A percentile compares a stretch with the other conserved stretches of the same genome.
Evolutionary conservation across 2,888 invertebrate genomes (phyloP).

Genomic region (Synanthedon tipuliformis): DNA sequence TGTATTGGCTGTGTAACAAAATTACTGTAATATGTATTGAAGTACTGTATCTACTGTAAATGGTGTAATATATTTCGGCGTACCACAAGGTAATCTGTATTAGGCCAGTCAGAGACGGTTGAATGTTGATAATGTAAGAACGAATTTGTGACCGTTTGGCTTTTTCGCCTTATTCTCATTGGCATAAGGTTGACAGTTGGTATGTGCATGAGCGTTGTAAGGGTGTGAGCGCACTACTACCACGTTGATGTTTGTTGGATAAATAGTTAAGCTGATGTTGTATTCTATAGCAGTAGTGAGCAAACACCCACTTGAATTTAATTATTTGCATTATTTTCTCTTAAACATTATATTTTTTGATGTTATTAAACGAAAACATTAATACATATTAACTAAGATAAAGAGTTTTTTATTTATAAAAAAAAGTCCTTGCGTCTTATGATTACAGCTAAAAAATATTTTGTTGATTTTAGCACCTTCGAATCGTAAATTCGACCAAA

Average conservation of each 20-base stretch:
- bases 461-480: too few species aligned
- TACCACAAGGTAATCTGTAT: not conserved
- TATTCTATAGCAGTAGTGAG: slow-evolving; percentile 47
- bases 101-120: slow-evolving; percentile 3
- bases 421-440: not conserved
- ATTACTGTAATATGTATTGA: slow-evolving; percentile 37
- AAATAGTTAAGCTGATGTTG: slow-evolving; percentile 33
- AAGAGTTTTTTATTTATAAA: slow-evolving; percentile 28
- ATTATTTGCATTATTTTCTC: slow-evolving; percentile 56
- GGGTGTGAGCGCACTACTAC: slow-evolving; percentile 27
- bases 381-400: slow-evolving; percentile 57
- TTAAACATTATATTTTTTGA: slow-evolving; percentile 47
- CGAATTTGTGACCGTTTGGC: not conserved
- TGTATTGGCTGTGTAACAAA: slow-evolving; percentile 60
- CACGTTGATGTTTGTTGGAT: slow-evolving; percentile 21
- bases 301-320: slow-evolving; percentile 30
- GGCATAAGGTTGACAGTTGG: slow-evolving; percentile 7
- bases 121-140: not conserved
- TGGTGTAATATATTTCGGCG: slow-evolving; percentile 9
- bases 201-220: slow-evolving; percentile 1
- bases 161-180: not conserved
- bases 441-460: too few species aligned
- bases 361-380: slow-evolving; percentile 59
- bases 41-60: slow-evolving; percentile 42
- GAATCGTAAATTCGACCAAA: too few species aligned